Percentiles rank a stretch among this genome's conserved stretches.
Conservation (phyloP, 2,797 vertebrate genomes). For the Sebastes kiyomatsui region DNA sequence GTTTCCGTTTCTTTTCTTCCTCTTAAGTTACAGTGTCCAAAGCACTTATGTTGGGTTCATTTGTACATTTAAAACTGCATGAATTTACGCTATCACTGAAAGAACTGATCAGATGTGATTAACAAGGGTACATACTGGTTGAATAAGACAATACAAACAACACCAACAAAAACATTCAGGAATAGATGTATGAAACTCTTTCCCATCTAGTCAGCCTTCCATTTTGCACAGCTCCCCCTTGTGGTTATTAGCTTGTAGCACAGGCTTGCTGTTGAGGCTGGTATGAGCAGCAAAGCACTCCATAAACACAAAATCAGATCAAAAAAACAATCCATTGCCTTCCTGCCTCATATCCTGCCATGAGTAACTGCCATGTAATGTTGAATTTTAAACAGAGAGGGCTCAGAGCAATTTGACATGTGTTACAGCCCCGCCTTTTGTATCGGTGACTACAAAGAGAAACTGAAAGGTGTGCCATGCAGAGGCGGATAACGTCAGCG, state of each 20-base stretch:
- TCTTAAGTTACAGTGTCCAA: constrained; percentile 70
- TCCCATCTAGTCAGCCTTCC: constrained; percentile 40
- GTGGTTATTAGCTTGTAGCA: constrained; percentile 59
- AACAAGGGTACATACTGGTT: constrained; percentile 59
- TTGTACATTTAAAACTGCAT: constrained; percentile 68
- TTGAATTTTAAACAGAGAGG: background rate
- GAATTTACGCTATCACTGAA: constrained; percentile 46
- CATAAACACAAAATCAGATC: constrained; percentile 15
- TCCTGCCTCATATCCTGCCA: background rate
- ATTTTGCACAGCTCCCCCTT: constrained; percentile 69
- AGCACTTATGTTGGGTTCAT: constrained; percentile 63
- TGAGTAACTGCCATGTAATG: constrained; percentile 13
- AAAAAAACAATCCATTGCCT: background rate
- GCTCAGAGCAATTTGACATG: background rate
- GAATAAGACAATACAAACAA: constrained; percentile 66
- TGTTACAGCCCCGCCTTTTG: constrained; percentile 5
- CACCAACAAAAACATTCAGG: constrained; percentile 63
- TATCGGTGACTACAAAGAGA: constrained; percentile 1
- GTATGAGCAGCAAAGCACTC: constrained; percentile 25
- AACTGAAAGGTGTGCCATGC: constrained; percentile 16
- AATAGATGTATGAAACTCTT: constrained; percentile 52
- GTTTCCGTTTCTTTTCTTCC: constrained; percentile 47
- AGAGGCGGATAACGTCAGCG: constrained; percentile 6
- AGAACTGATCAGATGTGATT: constrained; percentile 62
- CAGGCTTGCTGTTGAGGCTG: constrained; percentile 31